phyloP scores from a whole-genome alignment of 1,140 invertebrate species.

The Papilio polyxenes region DNA sequence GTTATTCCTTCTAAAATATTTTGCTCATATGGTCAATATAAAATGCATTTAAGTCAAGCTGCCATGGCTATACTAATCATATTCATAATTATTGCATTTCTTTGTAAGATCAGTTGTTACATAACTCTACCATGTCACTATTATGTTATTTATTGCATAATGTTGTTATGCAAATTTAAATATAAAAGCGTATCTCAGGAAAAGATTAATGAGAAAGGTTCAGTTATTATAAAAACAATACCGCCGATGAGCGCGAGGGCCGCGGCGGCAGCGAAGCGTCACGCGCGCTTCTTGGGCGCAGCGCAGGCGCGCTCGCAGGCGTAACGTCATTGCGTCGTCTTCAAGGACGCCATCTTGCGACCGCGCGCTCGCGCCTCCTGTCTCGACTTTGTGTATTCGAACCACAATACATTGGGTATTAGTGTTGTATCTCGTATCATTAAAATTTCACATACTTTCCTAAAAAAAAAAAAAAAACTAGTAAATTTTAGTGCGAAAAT shows the following conservation, averaged over 20 bases:
- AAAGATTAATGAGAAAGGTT: slow-evolving; percentile 31
- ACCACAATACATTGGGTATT: slow-evolving; percentile 97
- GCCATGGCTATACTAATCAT: slow-evolving; percentile 21
- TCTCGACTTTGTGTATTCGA: slow-evolving; percentile 94
- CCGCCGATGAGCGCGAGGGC: slow-evolving; percentile 62
- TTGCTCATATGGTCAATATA: neutral
- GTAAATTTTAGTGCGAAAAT: neutral
- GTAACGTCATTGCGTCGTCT: slow-evolving; percentile 90
- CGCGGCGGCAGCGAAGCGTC: slow-evolving; percentile 66
- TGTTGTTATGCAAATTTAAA: neutral
- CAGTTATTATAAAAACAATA: slow-evolving; percentile 45
- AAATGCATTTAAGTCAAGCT: slow-evolving; percentile 24
- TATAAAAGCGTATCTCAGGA: slow-evolving; percentile 12
- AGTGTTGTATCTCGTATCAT: slow-evolving; percentile 94
- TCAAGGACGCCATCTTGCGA: slow-evolving; percentile 91
- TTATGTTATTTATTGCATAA: neutral
- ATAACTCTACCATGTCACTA: neutral
- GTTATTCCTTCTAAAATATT: slow-evolving; percentile 16
- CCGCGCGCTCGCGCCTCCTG: slow-evolving; percentile 90
- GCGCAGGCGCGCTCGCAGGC: slow-evolving; percentile 51
- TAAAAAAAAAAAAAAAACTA: slow-evolving; percentile 68
- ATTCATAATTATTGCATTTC: slow-evolving; percentile 16
- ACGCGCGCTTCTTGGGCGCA: slow-evolving; percentile 51
- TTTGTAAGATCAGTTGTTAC: neutral
- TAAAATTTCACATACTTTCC: slow-evolving; percentile 92